A percentile compares a stretch with the other conserved stretches of the same genome.
phyloP scores from a whole-genome alignment of 2,113 vertebrate genomes.

The Leptocoma aspasia region DNA sequence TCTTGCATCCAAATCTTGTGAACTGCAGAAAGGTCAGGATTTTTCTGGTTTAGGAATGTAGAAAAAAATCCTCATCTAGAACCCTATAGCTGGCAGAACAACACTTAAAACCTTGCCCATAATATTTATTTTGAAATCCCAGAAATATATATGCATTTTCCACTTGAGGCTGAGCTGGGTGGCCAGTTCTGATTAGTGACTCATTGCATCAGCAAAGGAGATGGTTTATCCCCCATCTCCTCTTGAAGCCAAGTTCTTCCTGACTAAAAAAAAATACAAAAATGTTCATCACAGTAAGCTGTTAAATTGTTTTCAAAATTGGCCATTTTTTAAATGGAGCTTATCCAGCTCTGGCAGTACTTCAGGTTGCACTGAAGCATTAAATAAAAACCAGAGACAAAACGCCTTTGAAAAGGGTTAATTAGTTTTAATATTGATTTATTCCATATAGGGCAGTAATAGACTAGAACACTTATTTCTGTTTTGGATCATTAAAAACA shows the following conservation, averaged over 20 bases:
- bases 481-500: slow-evolving; percentile 76
- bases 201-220: background rate
- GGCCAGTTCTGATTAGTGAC: background rate
- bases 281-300: slow-evolving; percentile 73
- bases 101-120: background rate
- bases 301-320: slow-evolving; percentile 82
- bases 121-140: background rate
- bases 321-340: slow-evolving; percentile 89
- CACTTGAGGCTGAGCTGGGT: background rate
- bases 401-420: slow-evolving; percentile 96
- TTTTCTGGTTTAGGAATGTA: background rate
- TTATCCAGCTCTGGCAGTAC: slow-evolving; percentile 90
- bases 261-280: background rate
- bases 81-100: accelerated
- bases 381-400: slow-evolving; percentile 90
- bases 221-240: background rate
- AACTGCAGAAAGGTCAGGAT: slow-evolving; percentile 1
- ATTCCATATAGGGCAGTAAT: slow-evolving; percentile 87
- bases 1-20: background rate
- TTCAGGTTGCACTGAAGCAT: slow-evolving; percentile 88
- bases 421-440: slow-evolving; percentile 99
- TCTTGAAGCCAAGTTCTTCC: slow-evolving; percentile 25
- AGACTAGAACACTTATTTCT: slow-evolving; percentile 76
- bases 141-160: background rate
- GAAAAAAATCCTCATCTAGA: background rate